Percentiles rank a stretch among this genome's conserved stretches.
Evolutionary conservation across 2,797 vertebrate genomes (phyloP).

Genomic region (Martes flavigula): DNA sequence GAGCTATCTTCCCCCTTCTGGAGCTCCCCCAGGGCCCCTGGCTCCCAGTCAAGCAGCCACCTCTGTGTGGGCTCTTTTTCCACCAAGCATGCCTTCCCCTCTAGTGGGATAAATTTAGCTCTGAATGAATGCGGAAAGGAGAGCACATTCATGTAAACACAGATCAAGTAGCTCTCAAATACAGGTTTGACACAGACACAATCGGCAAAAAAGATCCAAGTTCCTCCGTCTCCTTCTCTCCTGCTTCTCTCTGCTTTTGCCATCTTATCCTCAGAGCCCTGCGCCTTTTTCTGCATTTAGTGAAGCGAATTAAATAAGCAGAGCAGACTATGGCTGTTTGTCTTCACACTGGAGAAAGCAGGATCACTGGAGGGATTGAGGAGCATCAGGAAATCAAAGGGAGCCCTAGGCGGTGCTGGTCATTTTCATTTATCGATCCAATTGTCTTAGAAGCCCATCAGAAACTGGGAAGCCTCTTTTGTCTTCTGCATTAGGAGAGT

Average conservation of each 20-base stretch:
- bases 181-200: slow-evolving; percentile 39
- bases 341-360: neutral
- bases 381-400: neutral
- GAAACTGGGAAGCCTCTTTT: neutral
- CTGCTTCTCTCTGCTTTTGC: slow-evolving; percentile 11
- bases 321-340: neutral
- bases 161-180: slow-evolving; percentile 57
- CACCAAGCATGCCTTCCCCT: slow-evolving; percentile 45
- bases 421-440: neutral
- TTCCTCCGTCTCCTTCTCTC: neutral
- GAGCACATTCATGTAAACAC: slow-evolving; percentile 50
- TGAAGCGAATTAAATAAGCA: neutral
- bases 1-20: neutral
- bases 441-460: neutral
- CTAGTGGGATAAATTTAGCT: slow-evolving; percentile 70
- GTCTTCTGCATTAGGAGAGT: neutral
- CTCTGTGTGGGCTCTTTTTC: slow-evolving; percentile 1
- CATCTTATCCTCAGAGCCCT: neutral
- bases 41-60: slow-evolving; percentile 33
- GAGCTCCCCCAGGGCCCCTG: neutral
- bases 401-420: neutral
- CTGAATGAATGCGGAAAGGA: slow-evolving; percentile 65
- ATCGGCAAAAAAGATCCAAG: neutral
- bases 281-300: neutral
- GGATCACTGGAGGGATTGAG: neutral